These are phyloP conservation scores for Anarhynchus alexandrinus DNA, from an alignment of 2,113 vertebrate genomes.

Conservation along the genomic window DNA sequence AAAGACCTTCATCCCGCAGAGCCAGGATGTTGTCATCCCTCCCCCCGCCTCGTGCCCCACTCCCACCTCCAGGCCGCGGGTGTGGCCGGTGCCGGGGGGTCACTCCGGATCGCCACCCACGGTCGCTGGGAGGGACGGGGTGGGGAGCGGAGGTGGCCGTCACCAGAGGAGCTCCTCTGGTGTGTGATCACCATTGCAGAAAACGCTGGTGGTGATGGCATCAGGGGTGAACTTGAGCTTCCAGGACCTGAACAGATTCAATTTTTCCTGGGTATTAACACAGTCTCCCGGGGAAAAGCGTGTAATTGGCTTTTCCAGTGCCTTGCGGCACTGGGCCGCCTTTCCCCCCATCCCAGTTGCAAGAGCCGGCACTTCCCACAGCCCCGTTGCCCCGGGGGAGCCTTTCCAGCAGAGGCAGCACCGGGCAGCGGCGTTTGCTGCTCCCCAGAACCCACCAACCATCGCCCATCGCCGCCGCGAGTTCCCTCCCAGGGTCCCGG, in stretches of 20 bases:
- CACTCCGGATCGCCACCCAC: accelerated
- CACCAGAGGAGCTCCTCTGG: neutral
- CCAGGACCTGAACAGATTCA: neutral
- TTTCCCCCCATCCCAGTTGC: neutral
- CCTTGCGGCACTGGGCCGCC: neutral
- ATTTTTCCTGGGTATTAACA: neutral
- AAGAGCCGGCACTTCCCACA: neutral
- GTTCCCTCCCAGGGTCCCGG: neutral
- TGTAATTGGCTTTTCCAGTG: neutral
- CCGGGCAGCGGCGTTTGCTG: accelerated
- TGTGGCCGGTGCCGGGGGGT: neutral
- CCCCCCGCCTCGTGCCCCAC: neutral
- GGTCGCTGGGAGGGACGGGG: accelerated
- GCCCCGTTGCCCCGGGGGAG: accelerated
- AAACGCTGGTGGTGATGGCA: neutral
- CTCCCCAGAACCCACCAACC: neutral
- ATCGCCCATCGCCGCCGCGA: accelerated
- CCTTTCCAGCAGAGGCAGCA: accelerated
- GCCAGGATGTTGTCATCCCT: too few species aligned
- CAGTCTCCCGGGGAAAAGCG: neutral
- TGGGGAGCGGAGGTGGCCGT: neutral
- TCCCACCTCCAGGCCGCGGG: neutral
- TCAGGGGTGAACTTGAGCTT: neutral
- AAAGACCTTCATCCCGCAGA: neutral
- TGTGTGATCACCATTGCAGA: accelerated